These are phyloP conservation scores for Clanis bilineata DNA, from an alignment of 2,888 invertebrate species.

Conservation along the genomic window DNA sequence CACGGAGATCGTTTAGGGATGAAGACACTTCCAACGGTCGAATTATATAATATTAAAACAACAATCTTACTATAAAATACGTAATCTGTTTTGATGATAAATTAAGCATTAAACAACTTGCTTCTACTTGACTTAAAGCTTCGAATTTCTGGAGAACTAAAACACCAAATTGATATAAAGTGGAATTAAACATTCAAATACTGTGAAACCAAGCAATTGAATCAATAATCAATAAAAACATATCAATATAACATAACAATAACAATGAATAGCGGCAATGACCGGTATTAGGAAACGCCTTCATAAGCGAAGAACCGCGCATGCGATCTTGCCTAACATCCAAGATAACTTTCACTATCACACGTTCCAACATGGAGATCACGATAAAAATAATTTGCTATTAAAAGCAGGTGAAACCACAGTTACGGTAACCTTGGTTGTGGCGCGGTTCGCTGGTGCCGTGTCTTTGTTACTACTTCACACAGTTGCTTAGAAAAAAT, in stretches of 20 bases:
- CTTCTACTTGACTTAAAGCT: too few relatives aligned
- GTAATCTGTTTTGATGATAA: too few relatives aligned
- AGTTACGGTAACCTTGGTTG: constrained; percentile 53
- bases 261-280: neutral
- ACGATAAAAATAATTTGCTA: constrained; percentile 38
- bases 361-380: constrained; percentile 37
- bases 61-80: too few relatives aligned
- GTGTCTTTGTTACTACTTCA: constrained; percentile 35
- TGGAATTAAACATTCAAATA: too few relatives aligned
- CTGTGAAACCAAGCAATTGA: neutral
- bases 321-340: constrained; percentile 43
- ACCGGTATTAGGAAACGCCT: neutral
- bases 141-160: too few relatives aligned
- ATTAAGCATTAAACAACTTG: too few relatives aligned
- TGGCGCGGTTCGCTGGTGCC: constrained; percentile 50
- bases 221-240: too few relatives aligned
- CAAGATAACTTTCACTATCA: constrained; percentile 56
- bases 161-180: too few relatives aligned
- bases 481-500: constrained; percentile 13
- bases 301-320: constrained; percentile 45
- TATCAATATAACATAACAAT: neutral
- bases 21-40: too few relatives aligned
- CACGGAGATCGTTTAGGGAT: too few relatives aligned
- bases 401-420: constrained; percentile 51
- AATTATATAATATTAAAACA: too few relatives aligned